Evolutionary conservation across 2,888 invertebrate genomes (phyloP).

Genomic region (Sinotaia quadrata): DNA sequence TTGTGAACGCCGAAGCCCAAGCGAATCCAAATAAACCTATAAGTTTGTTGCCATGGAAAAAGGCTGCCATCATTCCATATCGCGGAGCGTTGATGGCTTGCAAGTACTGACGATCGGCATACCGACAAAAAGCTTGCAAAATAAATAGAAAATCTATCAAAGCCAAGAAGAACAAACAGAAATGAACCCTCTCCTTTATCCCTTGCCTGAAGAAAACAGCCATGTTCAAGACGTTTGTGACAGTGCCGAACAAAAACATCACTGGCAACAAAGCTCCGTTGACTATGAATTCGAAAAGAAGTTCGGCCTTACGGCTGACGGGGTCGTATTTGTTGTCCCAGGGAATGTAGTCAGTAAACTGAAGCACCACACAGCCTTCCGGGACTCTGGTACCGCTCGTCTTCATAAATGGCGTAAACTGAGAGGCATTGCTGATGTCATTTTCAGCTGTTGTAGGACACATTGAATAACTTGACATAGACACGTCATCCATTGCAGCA

Average conservation of each 20-base stretch:
- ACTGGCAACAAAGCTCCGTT: slow-evolving; percentile 17
- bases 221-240: slow-evolving; percentile 23
- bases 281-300: slow-evolving; percentile 2
- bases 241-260: slow-evolving; percentile 7
- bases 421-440: too few species aligned
- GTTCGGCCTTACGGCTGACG: slow-evolving; percentile 4
- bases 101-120: slow-evolving; percentile 2
- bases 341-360: neutral
- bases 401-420: too few species aligned
- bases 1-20: slow-evolving; percentile 13
- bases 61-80: neutral
- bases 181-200: slow-evolving; percentile 15
- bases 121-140: neutral
- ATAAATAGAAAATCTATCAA: slow-evolving; percentile 7
- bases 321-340: slow-evolving; percentile 16
- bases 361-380: slow-evolving; percentile 6
- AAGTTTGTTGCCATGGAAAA: slow-evolving; percentile 10
- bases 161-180: slow-evolving; percentile 16
- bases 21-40: slow-evolving; percentile 7
- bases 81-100: neutral
- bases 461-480: too few species aligned
- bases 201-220: slow-evolving; percentile 18
- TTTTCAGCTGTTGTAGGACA: too few species aligned
- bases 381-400: too few species aligned
- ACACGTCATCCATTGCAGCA: too few species aligned